These are phyloP conservation scores for Thymelicus sylvestris DNA, from an alignment of 2,888 invertebrate genomes.

Conservation along the genomic window DNA sequence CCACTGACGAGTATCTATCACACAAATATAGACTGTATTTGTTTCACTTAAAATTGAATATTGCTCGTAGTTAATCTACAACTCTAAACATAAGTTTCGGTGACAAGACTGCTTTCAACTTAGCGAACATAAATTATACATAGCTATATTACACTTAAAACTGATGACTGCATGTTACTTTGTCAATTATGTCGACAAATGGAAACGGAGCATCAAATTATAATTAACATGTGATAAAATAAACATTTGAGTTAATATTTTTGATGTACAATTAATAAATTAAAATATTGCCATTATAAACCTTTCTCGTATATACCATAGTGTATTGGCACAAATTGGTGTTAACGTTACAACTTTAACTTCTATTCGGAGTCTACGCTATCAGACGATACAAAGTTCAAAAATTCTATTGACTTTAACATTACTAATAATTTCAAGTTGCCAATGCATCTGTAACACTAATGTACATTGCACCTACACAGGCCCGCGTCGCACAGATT, in stretches of 20 bases:
- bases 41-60: constrained; percentile 17
- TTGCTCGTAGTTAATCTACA: constrained; percentile 15
- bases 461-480: constrained; percentile 53
- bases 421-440: constrained; percentile 53
- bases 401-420: constrained; percentile 30
- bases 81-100: constrained; percentile 1
- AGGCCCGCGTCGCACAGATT: constrained; percentile 8
- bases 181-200: not conserved
- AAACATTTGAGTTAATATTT: not conserved
- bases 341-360: constrained; percentile 46
- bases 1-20: constrained; percentile 13
- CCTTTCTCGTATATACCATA: constrained; percentile 21
- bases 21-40: constrained; percentile 11
- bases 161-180: not conserved
- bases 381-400: constrained; percentile 34
- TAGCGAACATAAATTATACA: constrained; percentile 19
- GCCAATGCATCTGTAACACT: constrained; percentile 67
- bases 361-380: constrained; percentile 26
- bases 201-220: constrained; percentile 9
- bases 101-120: constrained; percentile 12
- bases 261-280: constrained; percentile 16
- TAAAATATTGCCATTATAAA: constrained; percentile 29
- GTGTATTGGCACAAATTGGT: constrained; percentile 71
- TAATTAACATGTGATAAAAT: constrained; percentile 4
- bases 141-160: constrained; percentile 21